Evolutionary conservation across 1,140 invertebrate genomes (phyloP), one percentile per base, ranked within the genome.

Genomic region (Aphis gossypii): DNA sequence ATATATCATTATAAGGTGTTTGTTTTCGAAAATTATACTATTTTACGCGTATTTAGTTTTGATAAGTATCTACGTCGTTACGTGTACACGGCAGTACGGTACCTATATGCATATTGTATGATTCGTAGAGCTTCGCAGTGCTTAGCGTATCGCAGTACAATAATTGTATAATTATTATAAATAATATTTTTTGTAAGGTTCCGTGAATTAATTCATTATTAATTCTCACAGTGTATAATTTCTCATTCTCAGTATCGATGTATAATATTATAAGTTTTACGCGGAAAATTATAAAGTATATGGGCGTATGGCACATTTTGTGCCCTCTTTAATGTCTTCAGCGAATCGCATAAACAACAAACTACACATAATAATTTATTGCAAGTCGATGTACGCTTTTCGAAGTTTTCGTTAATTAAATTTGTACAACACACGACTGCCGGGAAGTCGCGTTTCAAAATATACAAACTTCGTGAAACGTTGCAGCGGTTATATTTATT

Each of bases 371-470:
- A 76, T 76, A 76, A 76, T 76, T 76, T 76, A 76, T 76, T 76
- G n/a, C 60, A 1, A 76, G 60, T 76, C 60, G n/a, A 76, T 76
- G 30, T 68, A 14, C 60, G 1, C 30, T 76, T 76, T n/a, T 5
- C 60, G 60, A 76, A 76, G 60, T n/a, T 76, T 76, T 76, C 60
- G 60, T 76, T 76, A 76, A 76, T 76, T 76, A 76, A 76, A 76
- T 76, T 76, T 76, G 60, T n/a, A 35, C 30, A 14, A n/a, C 60
- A n/a, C 60, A 76, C 60, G 60, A 76, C 30, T 18, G 30, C 60
- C 30, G 1, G 30, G 30, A 76, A 8, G 38, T 76, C 60, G 60
- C 60, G n/a, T n/a, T 35, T 76, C 60, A n/a, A 18, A 76, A 2
- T n/a, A 18, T 76, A 30, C 14, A n/a, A 76, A 76, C 60, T 76